Evolutionary conservation across 2,113 vertebrate genomes (phyloP), one percentile per base, ranked within the genome.

Genomic region (Prionailurus bengalensis): DNA sequence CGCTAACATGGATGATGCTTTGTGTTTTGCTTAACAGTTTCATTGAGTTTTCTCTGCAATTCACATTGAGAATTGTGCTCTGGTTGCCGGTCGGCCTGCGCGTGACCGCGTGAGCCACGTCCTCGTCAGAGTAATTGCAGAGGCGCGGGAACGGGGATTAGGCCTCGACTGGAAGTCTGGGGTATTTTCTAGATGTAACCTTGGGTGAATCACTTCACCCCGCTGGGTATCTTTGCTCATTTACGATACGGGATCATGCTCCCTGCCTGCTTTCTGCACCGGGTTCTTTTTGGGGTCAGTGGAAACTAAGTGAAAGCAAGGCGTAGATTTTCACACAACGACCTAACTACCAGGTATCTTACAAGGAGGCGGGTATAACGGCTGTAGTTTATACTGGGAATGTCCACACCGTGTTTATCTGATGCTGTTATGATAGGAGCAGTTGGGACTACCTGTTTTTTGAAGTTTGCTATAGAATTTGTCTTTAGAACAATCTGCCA

Each of bases 61-160:
- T 91, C 61, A 39, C 45, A 19, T 14, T 1, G 42, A 14, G 12
- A 11, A 17, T 31, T 39, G 3, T 5, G 27, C 9, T 21, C 55
- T 29, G n/a, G 27, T 33, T 81, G 58, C 58, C 23, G 1, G 42
- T 8, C 10, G 4, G 42, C 61, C 78, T 4, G n/a, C 2, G 63
- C 4, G 6, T 39, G 16, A 11, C 48, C 36, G 55, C 14, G 48
- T 1, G 1, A 36, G 39, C 48, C 83, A 3, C 74, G 36, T 9
- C 1, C 63, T 1, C 1, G 31, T 6, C 0, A 3, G 66, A 19
- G 27, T 12, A 33, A 11, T 4, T 58, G n/a, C 11, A 10, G 51
- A 4, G n/a, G 71, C 31, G 0, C 39, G 4, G 12, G 79, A 8
- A 0, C 25, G 14, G 39, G 83, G 29, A n/a, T 4, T 0, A 2